These are phyloP conservation scores for Halictus rubicundus DNA, from an alignment of 1,140 invertebrate species.

Conservation along the genomic window DNA sequence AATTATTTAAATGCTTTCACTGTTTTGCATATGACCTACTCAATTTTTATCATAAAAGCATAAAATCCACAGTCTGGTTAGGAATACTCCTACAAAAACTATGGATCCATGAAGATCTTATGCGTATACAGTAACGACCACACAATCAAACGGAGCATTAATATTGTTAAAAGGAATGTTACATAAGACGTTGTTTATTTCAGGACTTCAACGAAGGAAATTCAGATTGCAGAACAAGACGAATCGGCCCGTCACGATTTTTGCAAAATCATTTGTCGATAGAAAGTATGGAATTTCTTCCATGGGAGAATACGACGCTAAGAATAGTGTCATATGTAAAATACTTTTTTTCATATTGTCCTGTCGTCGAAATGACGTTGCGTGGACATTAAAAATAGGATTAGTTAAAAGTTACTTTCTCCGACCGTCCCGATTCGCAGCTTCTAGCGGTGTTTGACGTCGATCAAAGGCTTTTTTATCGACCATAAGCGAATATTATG, in stretches of 20 bases:
- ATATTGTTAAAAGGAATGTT: neutral
- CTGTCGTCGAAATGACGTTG: neutral
- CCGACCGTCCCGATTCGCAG: neutral
- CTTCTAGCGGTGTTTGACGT: neutral
- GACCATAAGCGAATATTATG: no score
- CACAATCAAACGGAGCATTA: no score
- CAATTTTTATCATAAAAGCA: no score
- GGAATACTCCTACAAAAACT: no score
- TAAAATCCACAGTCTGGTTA: no score
- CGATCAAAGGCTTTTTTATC: neutral
- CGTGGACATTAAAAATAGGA: constrained; percentile 9
- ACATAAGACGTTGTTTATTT: neutral
- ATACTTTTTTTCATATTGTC: neutral
- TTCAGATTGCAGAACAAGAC: neutral
- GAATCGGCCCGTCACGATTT: neutral
- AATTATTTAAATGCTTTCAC: no score
- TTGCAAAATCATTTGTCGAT: neutral
- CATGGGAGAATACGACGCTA: neutral
- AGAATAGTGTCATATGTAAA: neutral
- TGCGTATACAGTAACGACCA: no score
- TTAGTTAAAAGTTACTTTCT: constrained; percentile 32
- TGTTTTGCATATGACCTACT: no score
- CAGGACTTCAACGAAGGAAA: neutral
- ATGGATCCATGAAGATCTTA: no score
- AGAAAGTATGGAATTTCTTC: neutral